phyloP scores from a whole-genome alignment of 2,797 vertebrate species.

The Microhierax caerulescens region DNA sequence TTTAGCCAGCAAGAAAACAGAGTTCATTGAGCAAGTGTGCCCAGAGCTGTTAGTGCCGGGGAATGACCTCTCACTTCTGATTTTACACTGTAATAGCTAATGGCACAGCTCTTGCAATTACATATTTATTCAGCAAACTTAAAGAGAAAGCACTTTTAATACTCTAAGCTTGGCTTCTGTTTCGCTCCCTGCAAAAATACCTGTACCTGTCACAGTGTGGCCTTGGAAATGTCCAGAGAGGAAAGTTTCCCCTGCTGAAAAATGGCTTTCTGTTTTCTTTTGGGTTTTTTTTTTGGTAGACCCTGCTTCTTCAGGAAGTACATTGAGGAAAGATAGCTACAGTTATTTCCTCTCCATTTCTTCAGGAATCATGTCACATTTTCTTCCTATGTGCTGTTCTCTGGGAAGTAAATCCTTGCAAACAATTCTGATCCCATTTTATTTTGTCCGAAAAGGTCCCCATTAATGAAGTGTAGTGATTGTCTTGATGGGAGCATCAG shows the following conservation, averaged over 20 bases:
- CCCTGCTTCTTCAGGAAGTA: background rate
- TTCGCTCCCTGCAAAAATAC: background rate
- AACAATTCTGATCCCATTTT: background rate
- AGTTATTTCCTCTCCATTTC: background rate
- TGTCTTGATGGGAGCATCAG: background rate
- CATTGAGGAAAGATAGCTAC: background rate
- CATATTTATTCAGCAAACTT: background rate
- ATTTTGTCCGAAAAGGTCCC: background rate
- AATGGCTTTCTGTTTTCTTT: background rate
- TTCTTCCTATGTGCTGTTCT: background rate
- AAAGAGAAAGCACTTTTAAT: background rate
- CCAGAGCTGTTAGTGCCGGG: conserved; percentile 14
- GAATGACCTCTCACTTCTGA: conserved; percentile 38
- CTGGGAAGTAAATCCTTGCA: background rate
- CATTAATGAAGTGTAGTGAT: background rate
- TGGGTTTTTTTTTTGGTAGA: background rate
- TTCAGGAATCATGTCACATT: background rate
- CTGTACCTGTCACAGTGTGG: background rate
- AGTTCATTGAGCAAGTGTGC: conserved; percentile 23
- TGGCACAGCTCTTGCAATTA: background rate
- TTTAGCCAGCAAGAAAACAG: conserved; percentile 43
- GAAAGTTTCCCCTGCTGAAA: background rate
- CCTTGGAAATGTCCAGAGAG: background rate
- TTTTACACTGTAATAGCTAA: conserved; percentile 15
- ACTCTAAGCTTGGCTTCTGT: background rate